A percentile compares a stretch with the other conserved stretches of the same genome.
phyloP scores from a whole-genome alignment of 2,113 vertebrate species.

The Pipra filicauda region DNA sequence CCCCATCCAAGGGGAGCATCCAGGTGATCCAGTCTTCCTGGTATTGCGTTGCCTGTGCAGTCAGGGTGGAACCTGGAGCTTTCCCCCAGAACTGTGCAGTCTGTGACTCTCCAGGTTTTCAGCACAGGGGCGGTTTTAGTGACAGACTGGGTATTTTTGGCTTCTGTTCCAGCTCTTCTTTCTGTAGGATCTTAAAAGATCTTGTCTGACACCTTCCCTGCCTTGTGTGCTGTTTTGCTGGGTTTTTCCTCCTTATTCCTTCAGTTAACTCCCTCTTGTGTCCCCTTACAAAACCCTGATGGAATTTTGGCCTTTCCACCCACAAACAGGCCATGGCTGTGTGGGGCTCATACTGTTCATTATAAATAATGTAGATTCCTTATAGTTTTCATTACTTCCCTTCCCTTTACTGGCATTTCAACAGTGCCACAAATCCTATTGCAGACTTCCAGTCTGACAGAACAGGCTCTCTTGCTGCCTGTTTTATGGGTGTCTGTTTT shows the following conservation, averaged over 20 bases:
- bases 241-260: background rate
- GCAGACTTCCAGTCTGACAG: background rate
- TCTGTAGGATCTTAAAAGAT: background rate
- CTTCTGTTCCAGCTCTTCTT: background rate
- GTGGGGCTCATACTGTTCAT: background rate
- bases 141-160: slow-evolving; percentile 22
- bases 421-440: background rate
- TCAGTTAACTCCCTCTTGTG: background rate
- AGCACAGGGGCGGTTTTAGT: background rate
- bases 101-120: background rate
- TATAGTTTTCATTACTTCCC: background rate
- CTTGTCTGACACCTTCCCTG: slow-evolving; percentile 8
- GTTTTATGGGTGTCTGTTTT: background rate
- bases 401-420: background rate
- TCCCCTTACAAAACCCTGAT: background rate
- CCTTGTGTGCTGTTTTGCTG: background rate
- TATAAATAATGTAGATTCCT: background rate
- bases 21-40: background rate
- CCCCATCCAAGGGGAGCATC: background rate
- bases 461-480: background rate
- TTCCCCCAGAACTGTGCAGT: background rate
- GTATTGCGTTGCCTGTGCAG: background rate
- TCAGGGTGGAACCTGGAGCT: background rate
- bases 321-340: background rate
- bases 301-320: background rate